These are phyloP conservation scores for Cotesia congregata DNA, from an alignment of 2,888 invertebrate genomes.

Conservation along the genomic window DNA sequence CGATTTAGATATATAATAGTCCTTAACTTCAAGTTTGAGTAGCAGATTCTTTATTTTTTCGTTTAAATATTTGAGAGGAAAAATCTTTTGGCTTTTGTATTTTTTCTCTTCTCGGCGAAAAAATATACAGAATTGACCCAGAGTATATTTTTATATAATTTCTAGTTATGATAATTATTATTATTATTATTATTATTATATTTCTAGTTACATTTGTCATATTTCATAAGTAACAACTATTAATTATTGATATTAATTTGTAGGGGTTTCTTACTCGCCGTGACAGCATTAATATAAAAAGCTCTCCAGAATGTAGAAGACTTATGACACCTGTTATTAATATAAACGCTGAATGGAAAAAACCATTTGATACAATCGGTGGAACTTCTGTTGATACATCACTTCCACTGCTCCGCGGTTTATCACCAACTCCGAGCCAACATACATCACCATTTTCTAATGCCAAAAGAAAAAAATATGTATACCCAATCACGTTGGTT, in stretches of 20 bases:
- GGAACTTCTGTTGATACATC: slow-evolving; percentile 69
- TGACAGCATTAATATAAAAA: slow-evolving; percentile 62
- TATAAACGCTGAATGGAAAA: slow-evolving; percentile 66
- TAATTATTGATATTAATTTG: slow-evolving; percentile 6
- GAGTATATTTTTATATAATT: too few species aligned
- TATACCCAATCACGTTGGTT: slow-evolving; percentile 74
- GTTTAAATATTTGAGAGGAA: too few species aligned
- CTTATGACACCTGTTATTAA: slow-evolving; percentile 67
- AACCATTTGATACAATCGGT: slow-evolving; percentile 55
- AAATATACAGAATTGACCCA: too few species aligned
- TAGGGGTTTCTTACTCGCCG: slow-evolving; percentile 59
- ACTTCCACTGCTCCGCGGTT: slow-evolving; percentile 73
- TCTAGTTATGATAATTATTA: not conserved
- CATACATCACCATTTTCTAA: slow-evolving; percentile 72
- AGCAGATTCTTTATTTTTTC: too few species aligned
- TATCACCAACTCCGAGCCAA: slow-evolving; percentile 66
- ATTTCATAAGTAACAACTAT: slow-evolving; percentile 3
- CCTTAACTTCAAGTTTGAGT: too few species aligned
- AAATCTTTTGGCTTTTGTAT: too few species aligned
- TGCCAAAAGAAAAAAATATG: slow-evolving; percentile 76
- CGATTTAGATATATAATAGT: too few species aligned
- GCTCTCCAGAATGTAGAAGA: slow-evolving; percentile 65
- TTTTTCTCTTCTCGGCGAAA: too few species aligned
- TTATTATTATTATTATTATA: too few species aligned
- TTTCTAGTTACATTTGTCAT: not conserved